phyloP scores from a whole-genome alignment of 2,113 vertebrate species.

The Meriones unguiculatus region DNA sequence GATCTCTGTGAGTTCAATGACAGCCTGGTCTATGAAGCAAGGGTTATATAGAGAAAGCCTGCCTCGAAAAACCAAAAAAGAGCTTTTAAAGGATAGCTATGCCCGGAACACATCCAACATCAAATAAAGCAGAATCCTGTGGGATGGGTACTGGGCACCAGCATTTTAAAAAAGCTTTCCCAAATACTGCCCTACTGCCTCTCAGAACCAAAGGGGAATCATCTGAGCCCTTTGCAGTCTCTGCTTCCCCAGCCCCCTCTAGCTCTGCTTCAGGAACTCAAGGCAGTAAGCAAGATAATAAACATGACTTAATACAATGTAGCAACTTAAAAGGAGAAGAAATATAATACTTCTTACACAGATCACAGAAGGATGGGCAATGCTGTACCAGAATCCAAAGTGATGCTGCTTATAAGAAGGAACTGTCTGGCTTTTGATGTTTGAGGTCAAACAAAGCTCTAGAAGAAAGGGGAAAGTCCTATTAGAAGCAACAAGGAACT shows the following conservation, averaged over 20 bases:
- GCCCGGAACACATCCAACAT: not conserved
- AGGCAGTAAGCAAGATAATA: not conserved
- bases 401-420: constrained; percentile 93
- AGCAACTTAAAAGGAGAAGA: not conserved
- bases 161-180: not conserved
- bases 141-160: not conserved
- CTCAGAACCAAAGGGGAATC: not conserved
- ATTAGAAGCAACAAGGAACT: constrained; percentile 61
- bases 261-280: not conserved
- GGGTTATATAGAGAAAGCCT: no score
- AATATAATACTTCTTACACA: constrained; percentile 90
- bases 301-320: constrained; percentile 16
- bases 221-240: not conserved
- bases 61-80: not conserved
- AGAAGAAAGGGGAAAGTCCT: constrained; percentile 2
- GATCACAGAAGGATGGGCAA: constrained; percentile 93
- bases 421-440: constrained; percentile 95
- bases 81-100: constrained; percentile 34
- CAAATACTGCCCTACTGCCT: not conserved
- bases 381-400: constrained; percentile 95
- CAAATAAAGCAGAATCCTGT: constrained; percentile 32
- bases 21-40: no score
- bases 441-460: constrained; percentile 98
- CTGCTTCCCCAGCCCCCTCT: not conserved
- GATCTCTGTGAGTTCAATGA: no score